Base-by-base conservation (phyloP, 2,797 vertebrate species). In the Cossypha niveicapilla region DNA sequence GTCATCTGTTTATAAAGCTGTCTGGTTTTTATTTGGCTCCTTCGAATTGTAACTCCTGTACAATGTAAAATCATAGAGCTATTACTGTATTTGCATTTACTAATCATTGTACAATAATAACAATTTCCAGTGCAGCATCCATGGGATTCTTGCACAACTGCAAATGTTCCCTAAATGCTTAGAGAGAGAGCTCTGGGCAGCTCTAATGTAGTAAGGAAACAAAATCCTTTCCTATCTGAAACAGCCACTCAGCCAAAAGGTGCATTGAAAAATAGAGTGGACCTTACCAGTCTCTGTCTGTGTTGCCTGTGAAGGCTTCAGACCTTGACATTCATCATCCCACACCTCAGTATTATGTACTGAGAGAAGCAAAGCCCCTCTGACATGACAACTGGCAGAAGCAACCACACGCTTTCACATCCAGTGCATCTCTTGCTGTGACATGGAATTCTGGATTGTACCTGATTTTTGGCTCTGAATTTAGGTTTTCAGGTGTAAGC, bases 21-120 rank as follows among this genome's bases (percentile, higher is more conserved):
- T 92, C 88, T 86, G 78, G 17, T 67, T 91, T 91, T 91, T 67
- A 76, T 65, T 76, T 94, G 92, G 62, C 76, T 92, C 56, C 86
- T 93, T 93, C 68, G 51, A 90, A 91, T 88, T 90, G 86, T 88
- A 95, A 63, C 45, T 58, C 44, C 32, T 63, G 41, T 10, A 10
- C 18, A 39, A 54, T 5, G 13, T 2, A 41, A 62, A 47, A 53
- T 15, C 57, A 50, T 1, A 48, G 17, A 48, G 21, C 37, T 44
- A 3, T 67, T 48, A n/a, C 16, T 66, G 41, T 18, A 13, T 45
- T 71, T 37, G 27, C 12, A 27, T 30, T 70, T 57, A 41, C 14
- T 50, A n/a, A 41, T 80, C 25, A 14, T 34, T 58, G 15, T 23
- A 44, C 30, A 63, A 23, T 17, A 61, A n/a, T 2, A 71, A 44